Conservation (phyloP, 2,888 invertebrate genomes). For the Bugulina stolonifera region DNA sequence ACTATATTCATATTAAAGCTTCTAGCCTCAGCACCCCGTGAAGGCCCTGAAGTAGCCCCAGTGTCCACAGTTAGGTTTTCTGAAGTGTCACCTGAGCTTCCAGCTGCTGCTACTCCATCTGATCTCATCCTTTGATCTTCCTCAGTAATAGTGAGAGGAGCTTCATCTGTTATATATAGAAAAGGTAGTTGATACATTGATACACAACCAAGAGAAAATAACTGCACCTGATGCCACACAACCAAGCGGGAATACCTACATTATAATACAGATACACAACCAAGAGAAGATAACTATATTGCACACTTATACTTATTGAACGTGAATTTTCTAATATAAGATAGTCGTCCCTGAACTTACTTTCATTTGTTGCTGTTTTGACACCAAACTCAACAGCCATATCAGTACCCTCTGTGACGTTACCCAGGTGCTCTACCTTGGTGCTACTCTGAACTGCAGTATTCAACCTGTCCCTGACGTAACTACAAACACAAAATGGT, state of each 20-base stretch:
- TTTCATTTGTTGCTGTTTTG: conserved; percentile 22
- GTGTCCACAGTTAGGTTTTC: not conserved
- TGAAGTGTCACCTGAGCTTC: not conserved
- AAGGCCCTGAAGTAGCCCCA: not conserved
- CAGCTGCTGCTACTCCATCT: not conserved
- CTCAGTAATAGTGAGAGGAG: not conserved
- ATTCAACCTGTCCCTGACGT: not conserved
- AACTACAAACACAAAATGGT: too few species aligned
- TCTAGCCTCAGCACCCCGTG: not conserved
- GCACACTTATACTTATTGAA: too few species aligned
- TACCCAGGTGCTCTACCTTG: conserved; percentile 33
- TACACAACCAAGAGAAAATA: too few species aligned
- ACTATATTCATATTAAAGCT: not conserved
- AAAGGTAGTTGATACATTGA: too few species aligned
- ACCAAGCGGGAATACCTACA: too few species aligned
- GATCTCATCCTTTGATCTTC: not conserved
- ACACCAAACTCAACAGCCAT: conserved; percentile 47
- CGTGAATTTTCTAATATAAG: too few species aligned
- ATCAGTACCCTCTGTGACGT: conserved; percentile 41
- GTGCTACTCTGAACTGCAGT: not conserved
- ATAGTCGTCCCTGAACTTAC: too few species aligned
- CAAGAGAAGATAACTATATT: too few species aligned
- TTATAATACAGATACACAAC: too few species aligned
- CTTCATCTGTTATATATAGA: too few species aligned
- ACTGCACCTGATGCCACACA: too few species aligned